Base-by-base conservation (phyloP, 2,113 vertebrate genomes). In the Entosphenus tridentatus region DNA sequence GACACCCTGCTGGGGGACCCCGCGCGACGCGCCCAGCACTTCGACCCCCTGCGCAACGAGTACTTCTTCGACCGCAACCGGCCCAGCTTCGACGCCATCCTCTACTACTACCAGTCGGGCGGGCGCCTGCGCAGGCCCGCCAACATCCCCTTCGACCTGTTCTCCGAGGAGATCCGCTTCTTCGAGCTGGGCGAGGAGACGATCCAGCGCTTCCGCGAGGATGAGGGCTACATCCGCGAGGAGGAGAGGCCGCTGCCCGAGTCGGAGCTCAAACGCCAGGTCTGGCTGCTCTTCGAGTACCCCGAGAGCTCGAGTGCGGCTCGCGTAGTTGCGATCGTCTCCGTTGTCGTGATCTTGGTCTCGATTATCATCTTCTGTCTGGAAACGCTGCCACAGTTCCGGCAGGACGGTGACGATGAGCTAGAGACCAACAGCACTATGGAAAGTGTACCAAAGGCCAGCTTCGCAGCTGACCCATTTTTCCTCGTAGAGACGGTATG, bases 291-390 rank as follows among this genome's bases (percentile, higher is more conserved):
- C 72, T 95, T 93, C 18, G 89, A 95, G 71, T 86, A 89, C 71
- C 88, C 89, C 0, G 89, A 93, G 75, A 91, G 86, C 0, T 93
- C 88, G 1, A 70, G 83, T 2, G 85, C 82, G 0, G 89, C 89
- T 18, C 82, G 87, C 1, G 84, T 89, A 73, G 82, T 93, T 8
- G 88, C 89, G 70, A 83, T 93, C 72, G 82, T 92, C 76, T 92
- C 88, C 1, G 87, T 95, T 73, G 79, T 93, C 75, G 83, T 95
- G 78, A 95, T 95, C 57, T 80, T 95, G 55, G 75, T 95, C 74
- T 95, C 89, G 76, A 92, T 95, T 57, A 83, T 90, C 58, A 87
- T 95, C 77, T 93, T 93, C 83, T 93, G 88, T 73, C 72, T 93
- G 69, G 88, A 95, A 79, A 93, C 89, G 1, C 77, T 93, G 71